These are phyloP conservation scores for Acleris cristana DNA, from an alignment of 2,888 invertebrate species.

Conservation along the genomic window DNA sequence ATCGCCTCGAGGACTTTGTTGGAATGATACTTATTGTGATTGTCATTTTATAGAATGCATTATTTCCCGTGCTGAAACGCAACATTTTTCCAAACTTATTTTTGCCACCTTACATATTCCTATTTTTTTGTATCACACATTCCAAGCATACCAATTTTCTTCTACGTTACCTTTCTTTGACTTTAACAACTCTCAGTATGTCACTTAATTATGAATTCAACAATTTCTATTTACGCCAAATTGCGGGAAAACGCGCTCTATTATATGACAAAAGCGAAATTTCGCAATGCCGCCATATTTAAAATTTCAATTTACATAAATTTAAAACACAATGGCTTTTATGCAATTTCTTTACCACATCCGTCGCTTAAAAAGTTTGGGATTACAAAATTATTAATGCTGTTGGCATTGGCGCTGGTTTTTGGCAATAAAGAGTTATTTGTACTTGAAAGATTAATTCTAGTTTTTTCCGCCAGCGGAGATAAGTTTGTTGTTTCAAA, in stretches of 20 bases:
- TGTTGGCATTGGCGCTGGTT: neutral
- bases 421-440: neutral
- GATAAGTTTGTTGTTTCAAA: slow-evolving; percentile 2
- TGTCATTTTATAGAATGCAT: too few relatives aligned
- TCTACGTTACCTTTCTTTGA: too few relatives aligned
- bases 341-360: slow-evolving; percentile 15
- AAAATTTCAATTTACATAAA: slow-evolving; percentile 23
- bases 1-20: too few relatives aligned
- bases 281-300: slow-evolving; percentile 17
- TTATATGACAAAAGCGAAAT: slow-evolving; percentile 32
- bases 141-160: too few relatives aligned
- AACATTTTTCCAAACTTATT: too few relatives aligned
- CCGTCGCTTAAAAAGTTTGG: slow-evolving; percentile 12
- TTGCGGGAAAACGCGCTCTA: slow-evolving; percentile 14
- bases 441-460: neutral
- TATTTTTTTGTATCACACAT: too few relatives aligned
- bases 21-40: too few relatives aligned
- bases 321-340: slow-evolving; percentile 23
- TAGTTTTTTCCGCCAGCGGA: neutral
- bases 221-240: slow-evolving; percentile 16
- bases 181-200: too few relatives aligned
- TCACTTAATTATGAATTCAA: slow-evolving; percentile 4
- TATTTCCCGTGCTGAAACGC: too few relatives aligned
- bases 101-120: too few relatives aligned
- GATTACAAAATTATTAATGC: neutral